phyloP scores from a whole-genome alignment of 1,140 invertebrate genomes.

The Caenorhabditis remanei region DNA sequence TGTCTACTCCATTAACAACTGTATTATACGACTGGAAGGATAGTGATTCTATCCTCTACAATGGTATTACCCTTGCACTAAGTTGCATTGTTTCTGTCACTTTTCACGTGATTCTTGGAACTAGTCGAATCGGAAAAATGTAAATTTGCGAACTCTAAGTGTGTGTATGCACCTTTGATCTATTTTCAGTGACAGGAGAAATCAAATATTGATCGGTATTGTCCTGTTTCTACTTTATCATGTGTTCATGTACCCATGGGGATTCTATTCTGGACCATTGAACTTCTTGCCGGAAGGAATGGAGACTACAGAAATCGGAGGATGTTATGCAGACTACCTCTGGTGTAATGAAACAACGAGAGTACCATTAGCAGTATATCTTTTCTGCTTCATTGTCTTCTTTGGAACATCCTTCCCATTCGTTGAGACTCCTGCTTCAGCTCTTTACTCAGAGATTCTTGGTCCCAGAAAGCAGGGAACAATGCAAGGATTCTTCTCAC shows the following conservation, averaged over 20 bases:
- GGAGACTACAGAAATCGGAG: conserved; percentile 62
- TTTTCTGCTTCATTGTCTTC: conserved; percentile 59
- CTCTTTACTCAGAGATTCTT: conserved; percentile 65
- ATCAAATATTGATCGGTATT: conserved; percentile 66
- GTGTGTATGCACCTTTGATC: background rate
- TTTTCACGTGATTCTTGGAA: conserved; percentile 57
- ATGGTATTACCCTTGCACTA: conserved; percentile 59
- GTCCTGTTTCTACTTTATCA: conserved; percentile 64
- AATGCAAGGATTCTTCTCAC: conserved; percentile 66
- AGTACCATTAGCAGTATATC: conserved; percentile 60
- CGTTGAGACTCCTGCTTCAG: conserved; percentile 58
- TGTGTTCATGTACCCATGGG: conserved; percentile 60
- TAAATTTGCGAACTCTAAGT: background rate
- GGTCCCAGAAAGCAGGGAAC: conserved; percentile 65
- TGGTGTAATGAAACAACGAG: conserved; percentile 63
- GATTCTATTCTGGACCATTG: conserved; percentile 65
- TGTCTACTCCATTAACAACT: conserved; percentile 65
- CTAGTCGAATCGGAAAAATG: conserved; percentile 64
- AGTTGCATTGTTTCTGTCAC: conserved; percentile 64
- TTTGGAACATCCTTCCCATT: conserved; percentile 66
- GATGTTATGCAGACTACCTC: conserved; percentile 59
- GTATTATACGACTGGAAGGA: conserved; percentile 66
- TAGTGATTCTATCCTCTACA: conserved; percentile 61
- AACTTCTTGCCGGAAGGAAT: conserved; percentile 60
- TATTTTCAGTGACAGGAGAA: conserved; percentile 65